These are phyloP conservation scores for Latheticus oryzae DNA, from an alignment of 2,888 invertebrate species.

Conservation along the genomic window DNA sequence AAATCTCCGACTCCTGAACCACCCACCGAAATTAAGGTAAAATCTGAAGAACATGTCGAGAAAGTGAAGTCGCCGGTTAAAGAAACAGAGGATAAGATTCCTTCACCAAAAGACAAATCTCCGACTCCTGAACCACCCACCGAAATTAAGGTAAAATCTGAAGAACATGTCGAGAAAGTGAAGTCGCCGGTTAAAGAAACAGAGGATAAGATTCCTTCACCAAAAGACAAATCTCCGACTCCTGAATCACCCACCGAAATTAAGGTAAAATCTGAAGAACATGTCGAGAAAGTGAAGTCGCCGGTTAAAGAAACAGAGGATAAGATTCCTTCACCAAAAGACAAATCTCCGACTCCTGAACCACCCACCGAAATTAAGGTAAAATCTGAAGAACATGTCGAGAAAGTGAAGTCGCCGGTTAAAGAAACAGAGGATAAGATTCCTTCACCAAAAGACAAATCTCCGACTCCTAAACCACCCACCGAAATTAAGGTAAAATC, in stretches of 20 bases:
- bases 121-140: constrained; percentile 4
- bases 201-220: constrained; percentile 38
- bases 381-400: neutral
- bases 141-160: constrained; percentile 2
- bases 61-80: constrained; percentile 2
- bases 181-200: constrained; percentile 22
- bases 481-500: constrained; percentile 1
- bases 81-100: constrained; percentile 1
- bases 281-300: neutral
- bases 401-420: constrained; percentile 7
- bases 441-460: constrained; percentile 10
- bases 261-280: neutral
- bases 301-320: constrained; percentile 17
- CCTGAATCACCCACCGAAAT: constrained; percentile 8
- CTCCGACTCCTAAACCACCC: constrained; percentile 1
- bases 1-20: constrained; percentile 7
- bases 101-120: constrained; percentile 10
- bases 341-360: constrained; percentile 8
- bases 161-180: neutral
- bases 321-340: constrained; percentile 13
- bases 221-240: constrained; percentile 8
- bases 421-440: constrained; percentile 1
- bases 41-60: neutral
- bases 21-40: constrained; percentile 2
- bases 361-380: constrained; percentile 5